These are phyloP conservation scores for Hydraecia micacea DNA, from an alignment of 2,888 invertebrate genomes.

Conservation along the genomic window DNA sequence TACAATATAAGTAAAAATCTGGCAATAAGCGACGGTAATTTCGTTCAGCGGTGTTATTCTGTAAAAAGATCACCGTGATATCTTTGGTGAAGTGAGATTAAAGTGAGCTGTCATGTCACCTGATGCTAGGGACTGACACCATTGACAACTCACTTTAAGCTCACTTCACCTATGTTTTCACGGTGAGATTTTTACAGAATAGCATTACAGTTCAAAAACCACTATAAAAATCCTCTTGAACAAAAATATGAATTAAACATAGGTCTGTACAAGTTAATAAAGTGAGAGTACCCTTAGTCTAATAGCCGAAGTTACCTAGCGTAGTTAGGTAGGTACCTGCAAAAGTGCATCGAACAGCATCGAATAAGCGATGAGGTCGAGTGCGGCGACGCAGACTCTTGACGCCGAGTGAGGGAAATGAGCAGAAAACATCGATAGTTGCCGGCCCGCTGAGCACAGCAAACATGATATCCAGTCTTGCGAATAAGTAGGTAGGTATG, in stretches of 20 bases:
- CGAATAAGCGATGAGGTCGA: slow-evolving; percentile 50
- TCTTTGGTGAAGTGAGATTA: too few species aligned
- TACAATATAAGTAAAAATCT: too few species aligned
- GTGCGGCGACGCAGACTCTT: slow-evolving; percentile 62
- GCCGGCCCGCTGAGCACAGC: slow-evolving; percentile 43
- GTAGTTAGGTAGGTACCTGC: neutral
- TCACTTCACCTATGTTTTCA: too few species aligned
- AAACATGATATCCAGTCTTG: slow-evolving; percentile 29
- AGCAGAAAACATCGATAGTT: slow-evolving; percentile 66
- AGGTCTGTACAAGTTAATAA: slow-evolving; percentile 21
- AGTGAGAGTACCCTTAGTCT: slow-evolving; percentile 24
- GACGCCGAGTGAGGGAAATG: slow-evolving; percentile 58
- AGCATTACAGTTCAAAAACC: neutral
- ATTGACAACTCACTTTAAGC: too few species aligned
- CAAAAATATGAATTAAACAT: slow-evolving; percentile 22
- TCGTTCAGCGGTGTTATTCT: too few species aligned
- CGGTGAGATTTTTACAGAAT: too few species aligned
- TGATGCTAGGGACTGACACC: too few species aligned
- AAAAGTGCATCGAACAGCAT: slow-evolving; percentile 14
- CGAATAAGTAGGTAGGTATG: neutral
- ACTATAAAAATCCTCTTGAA: slow-evolving; percentile 7
- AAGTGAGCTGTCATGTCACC: too few species aligned
- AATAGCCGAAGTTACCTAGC: slow-evolving; percentile 24
- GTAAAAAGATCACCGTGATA: too few species aligned
- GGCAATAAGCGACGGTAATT: neutral